Evolutionary conservation across 1,140 invertebrate genomes (phyloP), one percentile per base, ranked within the genome.

Genomic region (Lordiphosa mommai): DNA sequence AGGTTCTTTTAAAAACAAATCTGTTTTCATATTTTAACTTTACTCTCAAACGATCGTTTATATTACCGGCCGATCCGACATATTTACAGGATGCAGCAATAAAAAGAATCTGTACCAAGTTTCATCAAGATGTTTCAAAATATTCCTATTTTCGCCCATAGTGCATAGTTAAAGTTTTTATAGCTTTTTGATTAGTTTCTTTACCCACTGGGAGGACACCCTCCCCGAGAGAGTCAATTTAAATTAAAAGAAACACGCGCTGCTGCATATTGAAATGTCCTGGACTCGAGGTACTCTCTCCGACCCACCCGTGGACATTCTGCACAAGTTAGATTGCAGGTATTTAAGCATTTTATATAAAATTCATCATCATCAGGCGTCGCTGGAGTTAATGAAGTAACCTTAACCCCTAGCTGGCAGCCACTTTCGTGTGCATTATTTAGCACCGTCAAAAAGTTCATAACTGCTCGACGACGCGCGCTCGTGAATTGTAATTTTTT

Each of bases 331-430:
- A 86, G 86, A 86, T 86, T 86, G 80, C 82, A 69, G 74, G 82
- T 86, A 86, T 86, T 86, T 86, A 86, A 86, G 80, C 58, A 76
- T 86, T 86, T 86, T 86, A 86, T 82, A 76, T 73, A 76, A 82
- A 82, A 82, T 82, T 82, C 76, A 84, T 82, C 76, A 80, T 80
- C 76, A 70, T 70, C 61, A 80, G 40, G 61, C 61, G 34, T 82
- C 52, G 68, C 61, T 49, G 32, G 61, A 82, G 61, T 84, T 82
- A 82, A 82, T 82, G 61, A 67, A 67, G 58, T 53, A 70, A 73
- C 2, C 48, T 47, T 60, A 37, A 65, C 34, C 57, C 47, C 60
- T 37, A 13, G 52, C 61, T 47, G 61, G 29, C 34, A 55, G 48
- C 17, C 57, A 59, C 61, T 82, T 64, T 82, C 51, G 50, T 72